Evolutionary conservation across 1,140 invertebrate genomes (phyloP).

Genomic region (Copidosoma floridanum): DNA sequence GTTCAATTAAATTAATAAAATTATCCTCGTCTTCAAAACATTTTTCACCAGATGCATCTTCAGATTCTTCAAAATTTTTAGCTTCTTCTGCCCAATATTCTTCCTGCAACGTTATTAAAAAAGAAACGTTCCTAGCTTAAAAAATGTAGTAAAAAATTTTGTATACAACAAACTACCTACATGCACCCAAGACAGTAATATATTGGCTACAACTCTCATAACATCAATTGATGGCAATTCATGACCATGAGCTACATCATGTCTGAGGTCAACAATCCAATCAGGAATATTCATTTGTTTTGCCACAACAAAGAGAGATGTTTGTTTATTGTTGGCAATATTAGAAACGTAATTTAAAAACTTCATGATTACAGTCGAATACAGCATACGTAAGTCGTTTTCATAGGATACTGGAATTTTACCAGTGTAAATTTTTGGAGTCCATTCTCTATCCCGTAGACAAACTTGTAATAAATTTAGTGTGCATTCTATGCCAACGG

Average conservation of each 20-base stretch:
- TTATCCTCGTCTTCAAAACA: constrained; percentile 30
- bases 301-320: constrained; percentile 61
- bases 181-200: constrained; percentile 63
- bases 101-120: constrained; percentile 33
- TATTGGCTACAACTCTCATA: constrained; percentile 58
- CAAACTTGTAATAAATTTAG: constrained; percentile 64
- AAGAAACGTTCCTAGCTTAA: not conserved
- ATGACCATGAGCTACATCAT: constrained; percentile 65
- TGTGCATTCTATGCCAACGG: constrained; percentile 68
- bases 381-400: constrained; percentile 59
- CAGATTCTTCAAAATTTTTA: constrained; percentile 32
- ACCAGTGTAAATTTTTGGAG: constrained; percentile 36
- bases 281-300: constrained; percentile 61
- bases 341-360: constrained; percentile 64
- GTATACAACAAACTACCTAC: constrained; percentile 40
- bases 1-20: constrained; percentile 42
- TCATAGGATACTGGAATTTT: constrained; percentile 48
- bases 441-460: constrained; percentile 50
- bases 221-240: constrained; percentile 59
- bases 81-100: constrained; percentile 45
- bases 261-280: constrained; percentile 67
- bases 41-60: constrained; percentile 21
- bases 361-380: constrained; percentile 63
- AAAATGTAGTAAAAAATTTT: constrained; percentile 10
- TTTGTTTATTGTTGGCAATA: constrained; percentile 54